A percentile compares a stretch with the other conserved stretches of the same genome.
Conservation (phyloP, 2,888 invertebrate species). For the Acleris holmiana region DNA sequence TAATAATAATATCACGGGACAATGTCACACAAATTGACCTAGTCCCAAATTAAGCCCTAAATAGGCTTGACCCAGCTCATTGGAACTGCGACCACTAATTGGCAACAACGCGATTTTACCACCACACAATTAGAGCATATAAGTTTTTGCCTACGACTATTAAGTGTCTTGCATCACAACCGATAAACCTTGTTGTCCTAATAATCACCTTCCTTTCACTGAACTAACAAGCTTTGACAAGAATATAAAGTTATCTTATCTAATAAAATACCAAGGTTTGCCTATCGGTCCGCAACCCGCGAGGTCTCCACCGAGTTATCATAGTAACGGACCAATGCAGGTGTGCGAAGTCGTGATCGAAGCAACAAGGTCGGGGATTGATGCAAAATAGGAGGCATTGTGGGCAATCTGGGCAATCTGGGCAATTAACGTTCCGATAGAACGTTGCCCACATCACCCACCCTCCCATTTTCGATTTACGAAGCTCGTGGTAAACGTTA, state of each 20-base stretch:
- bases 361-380: constrained; percentile 57
- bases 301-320: not conserved
- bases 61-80: too few relatives aligned
- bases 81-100: too few relatives aligned
- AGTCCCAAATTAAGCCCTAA: too few relatives aligned
- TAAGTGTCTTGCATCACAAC: too few relatives aligned
- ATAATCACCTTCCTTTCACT: not conserved
- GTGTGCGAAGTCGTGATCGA: constrained; percentile 63
- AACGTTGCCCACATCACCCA: constrained; percentile 28
- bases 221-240: not conserved
- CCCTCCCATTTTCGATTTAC: constrained; percentile 33
- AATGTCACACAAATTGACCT: too few relatives aligned
- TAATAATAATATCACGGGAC: too few relatives aligned
- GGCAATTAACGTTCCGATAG: constrained; percentile 52
- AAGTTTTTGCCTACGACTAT: too few relatives aligned
- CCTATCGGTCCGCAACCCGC: not conserved
- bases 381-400: constrained; percentile 56
- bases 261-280: not conserved
- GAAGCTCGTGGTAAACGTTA: constrained; percentile 4
- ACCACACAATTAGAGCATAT: too few relatives aligned
- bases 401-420: constrained; percentile 45
- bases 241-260: constrained; percentile 1
- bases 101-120: too few relatives aligned
- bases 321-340: constrained; percentile 48
- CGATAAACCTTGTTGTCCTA: too few relatives aligned